Conservation (phyloP, 2,888 invertebrate genomes). For the Tetanocera ferruginea region DNA sequence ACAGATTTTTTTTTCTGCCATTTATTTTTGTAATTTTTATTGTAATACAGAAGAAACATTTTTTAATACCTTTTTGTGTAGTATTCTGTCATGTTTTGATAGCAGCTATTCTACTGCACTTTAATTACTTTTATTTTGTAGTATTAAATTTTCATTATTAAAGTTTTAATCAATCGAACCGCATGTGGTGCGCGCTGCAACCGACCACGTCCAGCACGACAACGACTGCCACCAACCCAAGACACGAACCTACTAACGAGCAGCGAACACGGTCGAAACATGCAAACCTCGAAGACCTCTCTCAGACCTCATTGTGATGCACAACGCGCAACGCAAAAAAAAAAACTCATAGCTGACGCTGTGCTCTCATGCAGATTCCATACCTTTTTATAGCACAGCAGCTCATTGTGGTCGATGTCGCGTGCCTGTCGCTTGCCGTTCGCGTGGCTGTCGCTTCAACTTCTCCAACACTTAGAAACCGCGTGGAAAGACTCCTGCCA, state of each 20-base stretch:
- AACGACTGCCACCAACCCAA: background rate
- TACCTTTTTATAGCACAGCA: conserved; percentile 44
- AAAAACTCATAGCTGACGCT: background rate
- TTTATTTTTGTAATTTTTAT: too few relatives aligned
- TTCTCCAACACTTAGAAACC: conserved; percentile 2
- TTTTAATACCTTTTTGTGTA: background rate
- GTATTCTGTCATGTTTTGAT: background rate
- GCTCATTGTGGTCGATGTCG: conserved; percentile 44
- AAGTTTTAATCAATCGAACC: too few relatives aligned
- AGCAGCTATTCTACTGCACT: background rate
- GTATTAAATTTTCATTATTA: too few relatives aligned
- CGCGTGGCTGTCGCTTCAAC: background rate
- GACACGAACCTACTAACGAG: conserved; percentile 7
- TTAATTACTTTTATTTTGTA: too few relatives aligned
- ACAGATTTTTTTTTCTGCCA: too few relatives aligned
- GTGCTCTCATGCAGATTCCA: conserved; percentile 29
- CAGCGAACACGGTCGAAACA: background rate
- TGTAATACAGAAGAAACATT: background rate
- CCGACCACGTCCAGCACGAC: background rate
- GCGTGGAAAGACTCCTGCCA: conserved; percentile 25
- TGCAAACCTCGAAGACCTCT: background rate
- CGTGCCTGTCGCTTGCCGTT: conserved; percentile 21
- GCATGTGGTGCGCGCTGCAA: background rate
- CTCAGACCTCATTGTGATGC: background rate
- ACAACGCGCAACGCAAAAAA: background rate